Base-by-base conservation (phyloP, 2,888 invertebrate species). In the Phaedon cochleariae region DNA sequence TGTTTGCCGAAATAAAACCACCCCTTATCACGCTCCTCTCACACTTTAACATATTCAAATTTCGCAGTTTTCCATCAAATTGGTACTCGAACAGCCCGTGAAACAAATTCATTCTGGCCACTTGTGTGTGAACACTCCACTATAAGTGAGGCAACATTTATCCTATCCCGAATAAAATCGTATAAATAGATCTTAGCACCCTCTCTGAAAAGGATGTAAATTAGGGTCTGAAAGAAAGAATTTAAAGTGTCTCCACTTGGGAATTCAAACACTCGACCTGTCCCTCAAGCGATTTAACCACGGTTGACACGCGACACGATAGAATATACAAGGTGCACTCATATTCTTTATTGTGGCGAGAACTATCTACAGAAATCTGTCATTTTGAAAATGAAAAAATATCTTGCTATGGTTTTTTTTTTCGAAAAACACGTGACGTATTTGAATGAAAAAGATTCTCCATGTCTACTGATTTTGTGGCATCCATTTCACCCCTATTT, bases 211-310 rank as follows among this genome's bases (percentile, higher is more conserved):
- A 57, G 59, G 61, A 75, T 75, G 75, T 75, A 76, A 76, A 75
- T 76, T 74, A 75, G 76, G 76, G 73, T 67, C 69, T 72, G 66
- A 68, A 71, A 66, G 63, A 69, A 70, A 70, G 76, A 76, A 75
- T 76, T 76, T 76, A 76, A 76, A 76, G 75, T 75, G 73, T 76
- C 70, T 72, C 70, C 70, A 67, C 68, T 68, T 68, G 72, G 74
- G 75, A 72, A 74, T 73, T 67, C 71, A 70, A 68, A 71, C 73
- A 73, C 74, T 73, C 72, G 70, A 70, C 65, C 68, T 37, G 69
- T 72, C 74, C 75, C 76, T 69, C 53, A 71, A 74, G 69, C 74
- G 73, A 70, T 76, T 73, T 74, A 45, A 74, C 74, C 70, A 66
- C 67, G 59, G 63, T 70, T 75, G 76, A 75, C 76, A 76, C 75